phyloP scores from a whole-genome alignment of 2,113 vertebrate species.

The Haplotaxodon microlepis region DNA sequence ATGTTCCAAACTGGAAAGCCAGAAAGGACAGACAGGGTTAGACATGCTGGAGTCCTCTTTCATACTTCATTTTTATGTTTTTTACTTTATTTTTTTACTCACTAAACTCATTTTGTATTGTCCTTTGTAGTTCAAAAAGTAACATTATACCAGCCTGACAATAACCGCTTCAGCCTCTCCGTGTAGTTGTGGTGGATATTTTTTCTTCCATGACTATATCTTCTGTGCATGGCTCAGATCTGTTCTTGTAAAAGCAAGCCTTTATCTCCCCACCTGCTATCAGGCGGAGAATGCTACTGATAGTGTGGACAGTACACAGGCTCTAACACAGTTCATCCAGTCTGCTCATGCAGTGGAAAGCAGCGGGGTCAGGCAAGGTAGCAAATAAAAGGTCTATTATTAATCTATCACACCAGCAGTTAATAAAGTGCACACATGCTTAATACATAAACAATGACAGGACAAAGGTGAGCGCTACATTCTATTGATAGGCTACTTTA shows the following conservation, averaged over 20 bases:
- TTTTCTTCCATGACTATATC: neutral
- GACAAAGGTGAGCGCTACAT: neutral
- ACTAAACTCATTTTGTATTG: neutral
- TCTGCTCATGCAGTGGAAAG: neutral
- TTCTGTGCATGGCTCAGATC: neutral
- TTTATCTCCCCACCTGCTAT: constrained; percentile 19
- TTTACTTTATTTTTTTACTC: neutral
- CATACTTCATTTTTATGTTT: neutral
- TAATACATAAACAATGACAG: constrained; percentile 26
- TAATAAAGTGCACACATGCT: constrained; percentile 16
- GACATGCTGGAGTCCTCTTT: neutral
- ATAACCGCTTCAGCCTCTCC: neutral
- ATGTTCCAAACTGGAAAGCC: constrained; percentile 6
- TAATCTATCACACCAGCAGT: constrained; percentile 11
- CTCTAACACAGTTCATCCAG: neutral
- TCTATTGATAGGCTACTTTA: neutral
- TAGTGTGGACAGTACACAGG: neutral
- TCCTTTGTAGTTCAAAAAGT: neutral
- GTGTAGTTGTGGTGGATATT: neutral
- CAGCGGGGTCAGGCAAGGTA: neutral
- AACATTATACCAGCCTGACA: neutral
- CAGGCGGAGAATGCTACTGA: constrained; percentile 11
- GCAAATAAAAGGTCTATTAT: constrained; percentile 42
- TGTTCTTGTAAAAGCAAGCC: neutral
- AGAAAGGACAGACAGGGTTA: neutral